Evolutionary conservation across 2,888 invertebrate genomes (phyloP).

Genomic region (Stenurella melanura): DNA sequence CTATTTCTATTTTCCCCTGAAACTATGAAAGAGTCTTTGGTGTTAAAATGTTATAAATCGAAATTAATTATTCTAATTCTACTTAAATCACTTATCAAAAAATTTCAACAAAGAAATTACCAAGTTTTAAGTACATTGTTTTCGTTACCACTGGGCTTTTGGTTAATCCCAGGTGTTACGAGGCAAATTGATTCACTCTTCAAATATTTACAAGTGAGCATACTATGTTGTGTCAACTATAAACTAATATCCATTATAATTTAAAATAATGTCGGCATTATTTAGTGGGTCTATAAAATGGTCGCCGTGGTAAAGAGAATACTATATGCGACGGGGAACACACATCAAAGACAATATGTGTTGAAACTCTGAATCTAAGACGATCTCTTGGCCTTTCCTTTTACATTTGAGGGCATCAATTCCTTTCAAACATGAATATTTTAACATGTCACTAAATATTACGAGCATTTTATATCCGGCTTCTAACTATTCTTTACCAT

Average conservation of each 20-base stretch:
- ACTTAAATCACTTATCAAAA: neutral
- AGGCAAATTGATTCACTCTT: neutral
- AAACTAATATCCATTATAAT: constrained; percentile 32
- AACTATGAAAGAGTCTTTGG: too few relatives aligned
- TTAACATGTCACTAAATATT: constrained; percentile 48
- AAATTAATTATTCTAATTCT: too few relatives aligned
- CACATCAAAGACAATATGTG: constrained; percentile 71
- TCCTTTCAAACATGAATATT: constrained; percentile 58
- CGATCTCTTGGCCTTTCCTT: constrained; percentile 63
- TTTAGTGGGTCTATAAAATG: constrained; percentile 62
- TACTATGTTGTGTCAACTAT: constrained; percentile 9
- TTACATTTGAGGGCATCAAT: constrained; percentile 56
- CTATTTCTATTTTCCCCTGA: too few relatives aligned
- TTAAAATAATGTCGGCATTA: constrained; percentile 35
- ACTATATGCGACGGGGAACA: constrained; percentile 65
- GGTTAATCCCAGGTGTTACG: neutral
- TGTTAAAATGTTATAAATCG: too few relatives aligned
- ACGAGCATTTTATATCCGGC: constrained; percentile 4
- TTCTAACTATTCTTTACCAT: constrained; percentile 8
- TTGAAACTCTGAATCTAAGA: constrained; percentile 66
- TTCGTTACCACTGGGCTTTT: neutral
- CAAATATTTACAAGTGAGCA: constrained; percentile 15
- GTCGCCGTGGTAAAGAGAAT: constrained; percentile 65
- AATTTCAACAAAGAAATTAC: neutral
- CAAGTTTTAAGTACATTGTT: neutral